A percentile compares a stretch with the other conserved stretches of the same genome.
Evolutionary conservation across 1,140 invertebrate genomes (phyloP).

Genomic region (Drosophila rufa): DNA sequence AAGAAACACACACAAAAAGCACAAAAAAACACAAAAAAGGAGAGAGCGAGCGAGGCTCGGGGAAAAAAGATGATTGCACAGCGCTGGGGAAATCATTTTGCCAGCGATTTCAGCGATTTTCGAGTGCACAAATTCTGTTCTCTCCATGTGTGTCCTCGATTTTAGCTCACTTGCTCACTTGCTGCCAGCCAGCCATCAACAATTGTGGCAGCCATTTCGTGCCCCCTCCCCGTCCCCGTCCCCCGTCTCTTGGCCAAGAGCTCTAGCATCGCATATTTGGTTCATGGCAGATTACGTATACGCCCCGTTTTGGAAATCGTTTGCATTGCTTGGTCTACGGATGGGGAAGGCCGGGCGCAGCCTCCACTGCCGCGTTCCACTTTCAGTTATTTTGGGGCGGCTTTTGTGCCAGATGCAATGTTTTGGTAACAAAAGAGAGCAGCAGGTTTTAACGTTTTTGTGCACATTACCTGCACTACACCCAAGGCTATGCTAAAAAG

Average conservation of each 20-base stretch:
- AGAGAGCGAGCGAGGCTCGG: neutral
- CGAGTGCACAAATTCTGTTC: slow-evolving; percentile 58
- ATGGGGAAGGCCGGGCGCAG: slow-evolving; percentile 7
- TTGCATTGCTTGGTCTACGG: slow-evolving; percentile 61
- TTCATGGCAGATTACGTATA: slow-evolving; percentile 80
- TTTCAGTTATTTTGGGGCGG: slow-evolving; percentile 69
- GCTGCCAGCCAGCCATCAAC: slow-evolving; percentile 29
- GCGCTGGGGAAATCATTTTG: slow-evolving; percentile 72
- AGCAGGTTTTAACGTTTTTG: slow-evolving; percentile 60
- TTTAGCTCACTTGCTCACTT: slow-evolving; percentile 59
- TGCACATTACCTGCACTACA: slow-evolving; percentile 35
- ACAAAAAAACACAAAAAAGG: neutral
- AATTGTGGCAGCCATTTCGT: slow-evolving; percentile 37
- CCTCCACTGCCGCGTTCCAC: slow-evolving; percentile 48
- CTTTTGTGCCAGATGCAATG: slow-evolving; percentile 61
- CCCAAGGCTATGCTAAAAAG: slow-evolving; percentile 25
- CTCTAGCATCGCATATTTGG: slow-evolving; percentile 68
- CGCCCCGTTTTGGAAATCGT: slow-evolving; percentile 76
- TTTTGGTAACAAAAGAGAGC: slow-evolving; percentile 67
- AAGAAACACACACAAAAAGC: slow-evolving; percentile 19
- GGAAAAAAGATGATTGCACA: slow-evolving; percentile 67
- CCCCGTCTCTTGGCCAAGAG: slow-evolving; percentile 19
- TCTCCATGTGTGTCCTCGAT: slow-evolving; percentile 63
- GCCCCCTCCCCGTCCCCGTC: neutral
- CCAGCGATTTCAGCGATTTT: slow-evolving; percentile 59